Base-by-base conservation (phyloP, 2,888 invertebrate species). In the Tiliacea citrago region DNA sequence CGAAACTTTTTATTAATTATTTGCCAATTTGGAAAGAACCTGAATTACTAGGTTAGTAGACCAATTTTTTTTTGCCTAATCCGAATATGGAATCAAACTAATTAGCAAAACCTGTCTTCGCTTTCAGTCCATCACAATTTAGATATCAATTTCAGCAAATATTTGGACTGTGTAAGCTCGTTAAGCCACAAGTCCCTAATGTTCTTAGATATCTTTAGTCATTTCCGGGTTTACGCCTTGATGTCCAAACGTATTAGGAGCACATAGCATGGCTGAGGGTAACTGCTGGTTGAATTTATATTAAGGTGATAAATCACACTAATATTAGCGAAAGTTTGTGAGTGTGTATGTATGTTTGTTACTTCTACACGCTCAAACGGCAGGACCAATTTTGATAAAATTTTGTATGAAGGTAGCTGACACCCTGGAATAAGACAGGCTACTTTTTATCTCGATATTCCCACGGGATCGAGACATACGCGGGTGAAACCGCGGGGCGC, bases 161-260 rank as follows among this genome's bases (percentile, higher is more conserved):
- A 39, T 47, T 66, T 45, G 29, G 18, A 21, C 29, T 39, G 13
- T n/a, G 51, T 18, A 35, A 79, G 53, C 66, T 67, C 75, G 49
- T 75, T 63, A 53, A 70, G 62, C 12, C 18, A 6, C 13, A 55
- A 13, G 47, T 39, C 55, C 21, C 69, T 80, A 75, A 80, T 67
- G 53, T 13, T 13, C n/a, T 63, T 24, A 39, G 61, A 57, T 79
- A 57, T 67, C 69, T 67, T 69, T 13, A 62, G 57, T 53, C 47
- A 70, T 58, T 67, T 75, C 79, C 81, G 75, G 29, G 35, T 42
- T 42, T 42, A 47, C 35, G 29, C 69, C n/a, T 53, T 75, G 67
- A 63, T 69, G 66, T 47, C 13, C n/a, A 53, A 79, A 58, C 60
- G 29, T 66, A 78, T 79, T 79, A 79, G 55, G 21, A 66, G 13